phyloP scores from a whole-genome alignment of 2,113 vertebrate genomes.

The Vidua chalybeata region DNA sequence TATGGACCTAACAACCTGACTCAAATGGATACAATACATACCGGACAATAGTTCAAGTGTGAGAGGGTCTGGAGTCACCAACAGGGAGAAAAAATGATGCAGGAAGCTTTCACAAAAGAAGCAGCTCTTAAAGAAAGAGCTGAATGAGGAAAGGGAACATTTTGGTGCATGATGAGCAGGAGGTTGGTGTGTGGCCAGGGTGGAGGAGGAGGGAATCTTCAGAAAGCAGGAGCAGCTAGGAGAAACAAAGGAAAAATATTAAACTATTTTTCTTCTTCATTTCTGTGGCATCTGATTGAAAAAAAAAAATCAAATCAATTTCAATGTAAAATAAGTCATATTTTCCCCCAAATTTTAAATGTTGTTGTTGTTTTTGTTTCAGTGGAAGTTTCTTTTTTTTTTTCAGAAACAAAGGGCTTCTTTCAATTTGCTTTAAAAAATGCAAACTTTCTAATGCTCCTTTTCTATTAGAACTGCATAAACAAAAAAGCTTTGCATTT shows the following conservation, averaged over 20 bases:
- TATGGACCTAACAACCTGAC: not conserved
- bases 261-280: not conserved
- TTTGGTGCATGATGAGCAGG: not conserved
- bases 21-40: not conserved
- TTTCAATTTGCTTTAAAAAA: not conserved
- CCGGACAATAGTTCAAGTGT: not conserved
- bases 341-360: not conserved
- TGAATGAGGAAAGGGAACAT: not conserved
- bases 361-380: not conserved
- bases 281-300: not conserved
- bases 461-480: not conserved
- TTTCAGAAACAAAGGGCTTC: not conserved
- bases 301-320: not conserved
- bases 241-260: not conserved
- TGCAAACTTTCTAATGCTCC: not conserved
- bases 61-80: not conserved
- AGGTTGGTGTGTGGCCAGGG: not conserved
- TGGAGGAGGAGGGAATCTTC: not conserved
- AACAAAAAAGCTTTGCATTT: slow-evolving; percentile 16
- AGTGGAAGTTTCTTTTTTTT: not conserved
- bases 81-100: not conserved
- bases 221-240: not conserved
- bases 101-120: slow-evolving; percentile 38
- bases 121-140: not conserved
- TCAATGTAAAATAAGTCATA: not conserved